Conservation (phyloP, 2,797 vertebrate species). For the Danio aesculapii region DNA sequence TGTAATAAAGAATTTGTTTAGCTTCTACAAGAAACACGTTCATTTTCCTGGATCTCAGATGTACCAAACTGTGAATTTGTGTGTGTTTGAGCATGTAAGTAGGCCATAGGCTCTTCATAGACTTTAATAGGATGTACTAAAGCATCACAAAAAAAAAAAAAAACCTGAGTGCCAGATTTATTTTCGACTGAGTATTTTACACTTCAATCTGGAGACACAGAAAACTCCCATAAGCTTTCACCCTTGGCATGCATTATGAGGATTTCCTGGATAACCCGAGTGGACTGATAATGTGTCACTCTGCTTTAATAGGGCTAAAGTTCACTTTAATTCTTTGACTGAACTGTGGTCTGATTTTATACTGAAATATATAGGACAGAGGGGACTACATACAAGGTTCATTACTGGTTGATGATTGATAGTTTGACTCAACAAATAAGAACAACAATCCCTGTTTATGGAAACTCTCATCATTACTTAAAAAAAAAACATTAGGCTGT, state of each 20-base stretch:
- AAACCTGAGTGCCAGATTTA: background rate
- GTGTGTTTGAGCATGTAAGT: constrained; percentile 25
- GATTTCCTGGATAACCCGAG: background rate
- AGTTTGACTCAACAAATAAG: background rate
- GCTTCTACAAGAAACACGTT: background rate
- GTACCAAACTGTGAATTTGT: background rate
- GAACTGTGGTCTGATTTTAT: constrained; percentile 13
- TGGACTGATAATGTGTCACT: background rate
- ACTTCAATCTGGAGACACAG: background rate
- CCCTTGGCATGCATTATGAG: background rate
- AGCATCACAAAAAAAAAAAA: background rate
- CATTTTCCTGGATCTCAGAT: background rate
- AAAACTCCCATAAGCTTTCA: background rate
- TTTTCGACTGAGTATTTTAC: background rate
- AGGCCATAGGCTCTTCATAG: constrained; percentile 13
- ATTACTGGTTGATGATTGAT: constrained; percentile 12
- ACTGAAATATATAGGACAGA: constrained; percentile 22
- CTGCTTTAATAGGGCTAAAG: constrained; percentile 18
- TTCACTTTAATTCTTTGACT: background rate
- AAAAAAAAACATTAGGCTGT: too few species aligned
- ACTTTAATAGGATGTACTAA: constrained; percentile 20
- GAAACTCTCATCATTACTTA: too few species aligned
- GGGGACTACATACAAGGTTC: constrained; percentile 15
- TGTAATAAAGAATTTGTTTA: background rate
- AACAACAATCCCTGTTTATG: background rate